These are phyloP conservation scores for Stratiomys singularior DNA, from an alignment of 2,888 invertebrate genomes.

Conservation along the genomic window DNA sequence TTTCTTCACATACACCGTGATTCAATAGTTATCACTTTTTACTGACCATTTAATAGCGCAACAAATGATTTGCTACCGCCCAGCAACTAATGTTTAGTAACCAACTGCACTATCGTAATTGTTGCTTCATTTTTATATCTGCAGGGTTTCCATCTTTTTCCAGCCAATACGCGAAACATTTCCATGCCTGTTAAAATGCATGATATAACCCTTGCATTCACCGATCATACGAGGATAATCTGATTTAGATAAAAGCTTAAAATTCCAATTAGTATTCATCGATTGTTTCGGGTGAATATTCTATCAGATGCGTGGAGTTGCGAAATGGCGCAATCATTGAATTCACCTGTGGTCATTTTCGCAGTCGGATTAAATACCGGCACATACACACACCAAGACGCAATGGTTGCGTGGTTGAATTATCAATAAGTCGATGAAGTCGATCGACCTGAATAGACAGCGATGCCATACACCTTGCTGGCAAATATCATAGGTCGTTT, in stretches of 20 bases:
- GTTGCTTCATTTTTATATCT: too few species aligned
- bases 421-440: slow-evolving; percentile 19
- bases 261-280: slow-evolving; percentile 18
- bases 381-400: neutral
- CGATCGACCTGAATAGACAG: neutral
- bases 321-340: slow-evolving; percentile 23
- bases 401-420: slow-evolving; percentile 11
- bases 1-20: too few species aligned
- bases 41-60: too few species aligned
- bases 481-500: slow-evolving; percentile 24
- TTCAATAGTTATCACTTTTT: too few species aligned
- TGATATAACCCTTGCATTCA: too few species aligned
- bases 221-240: too few species aligned
- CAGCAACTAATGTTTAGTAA: too few species aligned
- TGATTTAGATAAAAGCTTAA: neutral
- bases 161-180: too few species aligned
- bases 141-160: too few species aligned
- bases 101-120: too few species aligned
- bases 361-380: slow-evolving; percentile 21
- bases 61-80: too few species aligned
- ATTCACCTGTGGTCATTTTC: slow-evolving; percentile 20
- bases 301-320: slow-evolving; percentile 25
- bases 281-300: slow-evolving; percentile 15
- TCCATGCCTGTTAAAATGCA: too few species aligned
- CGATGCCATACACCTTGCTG: slow-evolving; percentile 19